phyloP scores from a whole-genome alignment of 2,113 vertebrate species.

The Spilogale gracilis region DNA sequence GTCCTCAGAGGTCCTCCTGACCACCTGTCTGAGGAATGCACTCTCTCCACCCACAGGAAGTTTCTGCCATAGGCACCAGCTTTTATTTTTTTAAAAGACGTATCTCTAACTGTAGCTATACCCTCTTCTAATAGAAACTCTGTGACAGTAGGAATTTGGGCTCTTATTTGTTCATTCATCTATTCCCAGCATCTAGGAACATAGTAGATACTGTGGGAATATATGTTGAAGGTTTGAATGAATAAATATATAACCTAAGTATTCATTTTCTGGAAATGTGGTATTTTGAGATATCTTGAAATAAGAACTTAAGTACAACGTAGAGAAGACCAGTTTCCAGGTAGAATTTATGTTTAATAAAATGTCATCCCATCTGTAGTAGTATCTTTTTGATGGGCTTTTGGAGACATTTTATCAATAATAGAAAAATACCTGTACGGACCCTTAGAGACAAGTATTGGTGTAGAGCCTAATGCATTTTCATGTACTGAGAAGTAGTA shows the following conservation, averaged over 20 bases:
- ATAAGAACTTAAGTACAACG: background rate
- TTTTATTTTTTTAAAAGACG: background rate
- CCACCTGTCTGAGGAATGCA: background rate
- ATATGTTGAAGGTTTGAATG: background rate
- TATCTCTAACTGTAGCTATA: background rate
- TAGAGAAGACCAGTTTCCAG: background rate
- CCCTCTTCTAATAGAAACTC: background rate
- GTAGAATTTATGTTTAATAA: background rate
- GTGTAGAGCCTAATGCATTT: background rate
- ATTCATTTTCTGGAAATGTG: constrained; percentile 16
- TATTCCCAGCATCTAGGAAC: background rate
- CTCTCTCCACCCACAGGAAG: background rate
- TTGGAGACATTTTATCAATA: background rate
- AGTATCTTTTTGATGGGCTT: background rate
- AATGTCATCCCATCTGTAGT: background rate
- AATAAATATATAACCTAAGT: background rate
- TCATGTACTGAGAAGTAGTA: background rate
- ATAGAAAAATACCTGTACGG: background rate
- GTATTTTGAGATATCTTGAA: background rate
- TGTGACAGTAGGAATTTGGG: background rate
- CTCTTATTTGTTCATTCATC: background rate
- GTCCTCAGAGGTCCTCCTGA: background rate
- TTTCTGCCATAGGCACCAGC: background rate
- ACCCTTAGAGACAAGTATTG: background rate
- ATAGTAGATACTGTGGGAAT: background rate